Evolutionary conservation across 2,888 invertebrate genomes (phyloP).

Genomic region (Ophioninae sp.): DNA sequence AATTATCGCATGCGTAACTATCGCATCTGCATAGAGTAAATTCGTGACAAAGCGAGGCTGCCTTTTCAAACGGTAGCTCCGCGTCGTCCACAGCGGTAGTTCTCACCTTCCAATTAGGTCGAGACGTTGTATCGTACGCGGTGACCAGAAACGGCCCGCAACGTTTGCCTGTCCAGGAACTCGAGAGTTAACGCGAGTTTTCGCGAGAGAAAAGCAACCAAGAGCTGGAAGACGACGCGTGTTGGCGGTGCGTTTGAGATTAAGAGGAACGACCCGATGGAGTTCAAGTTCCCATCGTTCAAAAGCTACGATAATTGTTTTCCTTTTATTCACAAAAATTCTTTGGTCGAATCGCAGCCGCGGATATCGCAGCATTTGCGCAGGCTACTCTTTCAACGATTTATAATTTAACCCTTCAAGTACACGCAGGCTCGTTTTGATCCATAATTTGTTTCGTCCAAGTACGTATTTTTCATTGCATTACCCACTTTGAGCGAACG

Average conservation of each 20-base stretch:
- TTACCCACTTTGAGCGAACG: no score
- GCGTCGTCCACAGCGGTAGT: conserved; percentile 4
- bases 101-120: conserved; percentile 53
- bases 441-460: no score
- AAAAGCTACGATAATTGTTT: no score
- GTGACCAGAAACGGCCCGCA: conserved; percentile 1
- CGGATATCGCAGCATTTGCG: no score
- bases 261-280: not conserved
- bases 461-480: no score
- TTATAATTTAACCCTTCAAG: no score
- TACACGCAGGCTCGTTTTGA: no score
- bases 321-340: no score
- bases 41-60: conserved; percentile 21
- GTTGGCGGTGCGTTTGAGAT: not conserved
- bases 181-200: not conserved
- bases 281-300: no score
- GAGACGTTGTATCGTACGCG: conserved; percentile 36
- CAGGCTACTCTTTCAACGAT: no score
- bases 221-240: not conserved
- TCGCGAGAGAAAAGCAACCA: not conserved
- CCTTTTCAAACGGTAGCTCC: conserved; percentile 20
- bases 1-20: conserved; percentile 54
- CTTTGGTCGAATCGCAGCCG: no score
- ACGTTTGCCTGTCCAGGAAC: not conserved
- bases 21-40: conserved; percentile 42